Base-by-base conservation (phyloP, 2,888 invertebrate species). In the Rhagonycha fulva region DNA sequence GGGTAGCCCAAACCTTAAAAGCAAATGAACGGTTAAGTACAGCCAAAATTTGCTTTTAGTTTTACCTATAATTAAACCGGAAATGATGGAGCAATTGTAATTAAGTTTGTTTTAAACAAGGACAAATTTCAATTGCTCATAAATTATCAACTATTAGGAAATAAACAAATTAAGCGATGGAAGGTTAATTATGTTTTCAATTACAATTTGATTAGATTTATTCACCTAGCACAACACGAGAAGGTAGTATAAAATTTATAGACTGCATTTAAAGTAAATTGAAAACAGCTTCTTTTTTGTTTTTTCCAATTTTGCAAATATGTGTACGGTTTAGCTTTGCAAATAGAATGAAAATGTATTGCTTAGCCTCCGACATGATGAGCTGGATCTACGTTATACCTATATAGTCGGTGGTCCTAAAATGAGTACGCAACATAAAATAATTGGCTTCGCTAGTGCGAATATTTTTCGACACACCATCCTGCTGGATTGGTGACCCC, bases 51-150 rank as follows among this genome's bases (percentile, higher is more conserved):
- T 66, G n/a, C 24, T 66, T 24, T 23, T n/a, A n/a, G n/a, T n/a
- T 66, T 66, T 19, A 66, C 26, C 11, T 28, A 28, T 12, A 68
- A 30, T 32, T 14, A 32, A 30, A 32, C 68, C 24, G 68, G 28
- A 28, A 68, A 32, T 68, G 30, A 68, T 28, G 14, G 28, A 28
- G 32, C 68, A 14, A 63, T 66, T 24, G 26, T 26, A 66, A 66
- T 66, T 63, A 32, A 24, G 28, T 68, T 32, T 10, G 14, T 68
- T 68, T 32, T 24, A 66, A 66, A 66, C 63, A 66, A 66, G 63
- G 63, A 66, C 63, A 66, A 66, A 66, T 66, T 66, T 66, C 63
- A 66, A 66, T 66, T 66, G 63, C 63, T 66, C 26, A 19, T 66
- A 66, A 66, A 66, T 66, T 66, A 66, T 66, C 24, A 66, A 66